These are phyloP conservation scores for Hypomesus transpacificus DNA, from an alignment of 2,113 vertebrate genomes.

Conservation along the genomic window DNA sequence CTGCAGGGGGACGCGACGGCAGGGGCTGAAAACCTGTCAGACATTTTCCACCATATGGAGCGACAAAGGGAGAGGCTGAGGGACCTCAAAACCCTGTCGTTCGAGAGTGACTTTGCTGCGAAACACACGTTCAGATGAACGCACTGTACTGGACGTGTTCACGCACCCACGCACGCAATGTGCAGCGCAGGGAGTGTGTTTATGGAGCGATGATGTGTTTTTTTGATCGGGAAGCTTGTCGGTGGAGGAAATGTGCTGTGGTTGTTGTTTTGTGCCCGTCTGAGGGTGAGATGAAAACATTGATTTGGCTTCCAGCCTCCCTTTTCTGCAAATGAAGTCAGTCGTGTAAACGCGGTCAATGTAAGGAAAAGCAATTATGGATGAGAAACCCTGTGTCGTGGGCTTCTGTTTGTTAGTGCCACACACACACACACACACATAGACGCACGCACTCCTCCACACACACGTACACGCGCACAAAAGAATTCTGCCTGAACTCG, in stretches of 20 bases:
- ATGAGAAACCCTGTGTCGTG: constrained; percentile 49
- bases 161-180: not conserved
- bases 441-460: not conserved
- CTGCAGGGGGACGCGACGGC: constrained; percentile 28
- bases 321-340: constrained; percentile 46
- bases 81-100: not conserved
- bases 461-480: not conserved
- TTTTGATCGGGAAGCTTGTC: no score
- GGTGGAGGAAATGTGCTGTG: not conserved
- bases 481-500: not conserved
- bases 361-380: constrained; percentile 59
- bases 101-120: no score
- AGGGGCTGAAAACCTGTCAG: constrained; percentile 47
- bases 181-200: not conserved
- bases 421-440: not conserved
- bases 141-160: no score
- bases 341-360: constrained; percentile 53
- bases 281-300: constrained; percentile 45
- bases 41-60: constrained; percentile 61
- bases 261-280: constrained; percentile 21
- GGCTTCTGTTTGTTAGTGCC: constrained; percentile 46
- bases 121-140: no score
- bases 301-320: constrained; percentile 49
- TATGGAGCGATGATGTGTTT: no score
- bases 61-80: constrained; percentile 17